Evolutionary conservation across 2,113 vertebrate genomes (phyloP).

Genomic region (Corydoras maculifer): DNA sequence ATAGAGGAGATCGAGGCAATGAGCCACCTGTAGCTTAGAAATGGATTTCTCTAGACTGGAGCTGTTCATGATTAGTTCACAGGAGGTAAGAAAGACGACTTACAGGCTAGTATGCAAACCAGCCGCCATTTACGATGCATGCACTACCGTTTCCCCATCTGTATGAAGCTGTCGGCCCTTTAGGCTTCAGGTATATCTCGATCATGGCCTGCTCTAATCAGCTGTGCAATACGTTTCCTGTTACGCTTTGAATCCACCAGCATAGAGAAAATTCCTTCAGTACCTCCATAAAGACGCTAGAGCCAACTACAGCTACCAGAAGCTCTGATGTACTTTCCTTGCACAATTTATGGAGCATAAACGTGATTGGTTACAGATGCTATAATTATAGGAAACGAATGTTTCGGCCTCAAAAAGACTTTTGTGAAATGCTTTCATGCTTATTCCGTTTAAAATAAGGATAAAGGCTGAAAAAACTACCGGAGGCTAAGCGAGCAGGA

Average conservation of each 20-base stretch:
- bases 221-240: slow-evolving; percentile 7
- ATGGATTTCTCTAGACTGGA: slow-evolving; percentile 3
- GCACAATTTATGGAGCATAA: slow-evolving; percentile 5
- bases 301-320: slow-evolving; percentile 1
- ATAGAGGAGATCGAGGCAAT: not conserved
- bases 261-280: not conserved
- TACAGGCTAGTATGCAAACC: slow-evolving; percentile 15
- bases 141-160: slow-evolving; percentile 29
- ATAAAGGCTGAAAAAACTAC: too few relatives aligned
- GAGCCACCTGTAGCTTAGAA: slow-evolving; percentile 20
- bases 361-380: slow-evolving; percentile 7
- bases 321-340: slow-evolving; percentile 8
- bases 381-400: not conserved
- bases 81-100: slow-evolving; percentile 40
- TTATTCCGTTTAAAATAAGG: not conserved
- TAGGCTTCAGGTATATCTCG: slow-evolving; percentile 5
- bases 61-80: slow-evolving; percentile 9
- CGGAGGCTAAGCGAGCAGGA: too few relatives aligned
- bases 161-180: not conserved
- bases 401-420: not conserved
- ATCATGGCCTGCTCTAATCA: slow-evolving; percentile 11
- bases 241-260: not conserved
- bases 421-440: not conserved
- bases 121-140: slow-evolving; percentile 16
- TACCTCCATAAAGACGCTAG: not conserved